Percentiles rank a stretch among this genome's conserved stretches.
phyloP scores from a whole-genome alignment of 2,888 invertebrate species.

The Drosophila birchii region DNA sequence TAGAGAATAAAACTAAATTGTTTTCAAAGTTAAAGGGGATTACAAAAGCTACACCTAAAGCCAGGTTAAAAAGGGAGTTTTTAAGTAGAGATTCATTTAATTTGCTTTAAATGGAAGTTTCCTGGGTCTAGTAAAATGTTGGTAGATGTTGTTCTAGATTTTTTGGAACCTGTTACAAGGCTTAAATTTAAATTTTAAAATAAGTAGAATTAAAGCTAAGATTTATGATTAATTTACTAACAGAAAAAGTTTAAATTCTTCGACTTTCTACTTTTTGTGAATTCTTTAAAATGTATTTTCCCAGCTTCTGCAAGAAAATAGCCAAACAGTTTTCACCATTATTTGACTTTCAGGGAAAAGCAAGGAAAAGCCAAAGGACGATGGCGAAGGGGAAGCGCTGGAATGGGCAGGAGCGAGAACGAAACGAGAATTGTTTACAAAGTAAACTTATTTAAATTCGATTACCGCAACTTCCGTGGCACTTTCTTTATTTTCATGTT shows the following conservation, averaged over 20 bases:
- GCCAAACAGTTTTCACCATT: conserved; percentile 17
- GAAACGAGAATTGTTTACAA: conserved; percentile 68
- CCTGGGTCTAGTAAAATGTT: background rate
- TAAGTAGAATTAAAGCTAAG: too few relatives aligned
- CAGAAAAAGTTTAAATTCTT: background rate
- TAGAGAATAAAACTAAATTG: background rate
- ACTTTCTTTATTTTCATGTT: conserved; percentile 47
- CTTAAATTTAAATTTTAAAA: too few relatives aligned
- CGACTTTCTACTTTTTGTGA: background rate
- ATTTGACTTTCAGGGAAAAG: conserved; percentile 59
- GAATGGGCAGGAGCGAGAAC: conserved; percentile 18
- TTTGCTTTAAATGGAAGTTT: background rate
- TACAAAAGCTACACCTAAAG: background rate
- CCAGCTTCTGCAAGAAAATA: background rate
- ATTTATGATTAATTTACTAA: background rate
- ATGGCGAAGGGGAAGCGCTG: background rate
- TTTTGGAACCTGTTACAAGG: too few relatives aligned
- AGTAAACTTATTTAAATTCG: conserved; percentile 80
- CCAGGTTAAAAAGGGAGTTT: background rate
- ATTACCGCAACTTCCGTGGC: conserved; percentile 73
- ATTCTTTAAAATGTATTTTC: background rate
- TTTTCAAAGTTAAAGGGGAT: background rate
- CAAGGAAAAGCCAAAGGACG: conserved; percentile 6
- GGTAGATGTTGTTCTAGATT: background rate
- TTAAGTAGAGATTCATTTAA: background rate